Evolutionary conservation across 2,888 invertebrate species (phyloP).

Genomic region (Drosophila algonquin): DNA sequence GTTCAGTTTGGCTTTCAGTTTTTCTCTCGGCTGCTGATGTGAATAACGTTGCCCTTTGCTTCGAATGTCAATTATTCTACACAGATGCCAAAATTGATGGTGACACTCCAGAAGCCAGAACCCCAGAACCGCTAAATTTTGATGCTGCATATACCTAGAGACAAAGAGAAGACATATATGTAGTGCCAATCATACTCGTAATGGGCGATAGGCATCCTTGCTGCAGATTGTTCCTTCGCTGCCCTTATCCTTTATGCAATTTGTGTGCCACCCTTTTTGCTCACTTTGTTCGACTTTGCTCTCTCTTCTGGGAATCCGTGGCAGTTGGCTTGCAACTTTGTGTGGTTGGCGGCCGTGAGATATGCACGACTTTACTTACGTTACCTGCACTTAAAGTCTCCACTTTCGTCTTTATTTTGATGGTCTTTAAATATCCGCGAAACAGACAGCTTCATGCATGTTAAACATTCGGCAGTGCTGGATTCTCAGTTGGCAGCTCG

Average conservation of each 20-base stretch:
- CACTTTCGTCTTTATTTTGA: constrained; percentile 23
- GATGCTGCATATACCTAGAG: constrained; percentile 5
- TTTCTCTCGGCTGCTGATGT: constrained; percentile 52
- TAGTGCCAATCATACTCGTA: constrained; percentile 37
- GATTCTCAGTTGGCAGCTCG: constrained; percentile 14
- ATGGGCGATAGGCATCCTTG: constrained; percentile 31
- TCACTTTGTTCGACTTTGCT: constrained; percentile 32
- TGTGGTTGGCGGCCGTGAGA: constrained; percentile 36
- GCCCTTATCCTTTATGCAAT: constrained; percentile 59
- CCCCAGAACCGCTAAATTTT: constrained; percentile 50
- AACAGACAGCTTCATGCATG: constrained; percentile 19
- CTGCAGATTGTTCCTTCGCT: constrained; percentile 29
- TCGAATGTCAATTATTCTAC: no score
- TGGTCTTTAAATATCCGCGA: constrained; percentile 47
- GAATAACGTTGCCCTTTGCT: constrained; percentile 55
- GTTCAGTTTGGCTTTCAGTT: constrained; percentile 51
- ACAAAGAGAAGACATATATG: background rate
- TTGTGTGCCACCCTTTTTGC: constrained; percentile 40
- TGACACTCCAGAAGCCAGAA: no score
- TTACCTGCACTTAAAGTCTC: no score
- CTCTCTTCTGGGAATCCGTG: constrained; percentile 37
- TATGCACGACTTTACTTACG: constrained; percentile 36
- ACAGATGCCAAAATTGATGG: no score
- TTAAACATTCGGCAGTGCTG: no score
- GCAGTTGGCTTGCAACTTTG: no score